Evolutionary conservation across 2,113 vertebrate genomes (phyloP), one percentile per base, ranked within the genome.

Genomic region (Pteropus alecto): DNA sequence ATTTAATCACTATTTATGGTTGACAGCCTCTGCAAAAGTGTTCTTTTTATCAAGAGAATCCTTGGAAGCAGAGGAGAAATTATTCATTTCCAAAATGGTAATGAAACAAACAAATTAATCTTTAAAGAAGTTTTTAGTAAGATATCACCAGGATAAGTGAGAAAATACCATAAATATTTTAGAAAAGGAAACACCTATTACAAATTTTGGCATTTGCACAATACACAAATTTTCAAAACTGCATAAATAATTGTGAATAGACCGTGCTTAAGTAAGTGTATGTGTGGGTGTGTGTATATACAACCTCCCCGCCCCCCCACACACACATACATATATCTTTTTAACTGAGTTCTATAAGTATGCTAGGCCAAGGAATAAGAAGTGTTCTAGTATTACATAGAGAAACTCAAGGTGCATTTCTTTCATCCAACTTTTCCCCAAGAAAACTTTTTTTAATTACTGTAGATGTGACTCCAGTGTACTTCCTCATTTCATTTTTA

Each of bases 401-500:
- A 94, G 12, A 71, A 85, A 71, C 30, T 30, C 38, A 90, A 90
- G 60, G 61, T 94, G 0, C 10, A 43, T 92, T 77, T 90, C n/a
- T 93, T 92, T 46, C 14, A 48, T 43, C 56, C 54, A 97, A 84
- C 48, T 94, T 96, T 94, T 90, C 28, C 21, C 13, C 2, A 86
- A 94, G 84, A 96, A 97, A 96, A 96, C 87, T 87, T 97, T 61
- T 87, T 48, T 73, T 65, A 56, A 71, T 96, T 95, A 87, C 30
- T 92, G 1, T 28, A 38, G 96, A 96, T 94, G 54, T 97, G 89
- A 96, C 83, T 97, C 93, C 14, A 48, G 0, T 60, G 56, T 93
- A 58, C 63, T 96, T 26, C 71, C 41, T 92, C 97, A 81, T 21
- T 43, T 94, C 79, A 30, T 58, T 98, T 98, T 97, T 97, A 97